A percentile compares a stretch with the other conserved stretches of the same genome.
Conservation (phyloP, 2,888 invertebrate genomes). For the Mechanitis mazaeus region DNA sequence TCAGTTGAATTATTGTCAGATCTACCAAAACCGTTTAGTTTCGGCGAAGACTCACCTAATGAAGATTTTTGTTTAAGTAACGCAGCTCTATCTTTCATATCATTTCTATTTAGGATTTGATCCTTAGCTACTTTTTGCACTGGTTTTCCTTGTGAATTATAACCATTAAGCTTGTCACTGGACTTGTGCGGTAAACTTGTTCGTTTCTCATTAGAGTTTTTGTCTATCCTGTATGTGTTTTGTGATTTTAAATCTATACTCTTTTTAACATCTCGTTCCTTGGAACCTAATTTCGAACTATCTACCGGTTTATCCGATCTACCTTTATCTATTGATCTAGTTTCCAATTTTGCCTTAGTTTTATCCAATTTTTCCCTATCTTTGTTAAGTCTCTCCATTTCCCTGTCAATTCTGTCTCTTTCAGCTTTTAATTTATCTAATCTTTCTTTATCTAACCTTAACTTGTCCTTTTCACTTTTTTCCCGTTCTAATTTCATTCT, state of each 20-base stretch:
- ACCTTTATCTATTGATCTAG: conserved; percentile 39
- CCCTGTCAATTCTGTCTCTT: conserved; percentile 63
- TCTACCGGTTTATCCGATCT: conserved; percentile 46
- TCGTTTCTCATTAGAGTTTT: conserved; percentile 52
- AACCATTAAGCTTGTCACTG: conserved; percentile 51
- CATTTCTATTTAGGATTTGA: conserved; percentile 37
- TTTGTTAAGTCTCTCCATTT: conserved; percentile 58
- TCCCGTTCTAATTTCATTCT: conserved; percentile 46
- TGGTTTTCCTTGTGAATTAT: conserved; percentile 49
- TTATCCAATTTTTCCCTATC: conserved; percentile 63
- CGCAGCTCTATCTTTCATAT: conserved; percentile 43
- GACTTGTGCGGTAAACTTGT: conserved; percentile 39
- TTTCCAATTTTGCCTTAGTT: conserved; percentile 56
- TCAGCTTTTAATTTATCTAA: conserved; percentile 62
- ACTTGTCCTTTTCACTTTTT: conserved; percentile 41
- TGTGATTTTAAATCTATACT: conserved; percentile 68
- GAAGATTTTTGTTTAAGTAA: conserved; percentile 41
- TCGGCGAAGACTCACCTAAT: conserved; percentile 37
- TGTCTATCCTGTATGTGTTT: conserved; percentile 72
- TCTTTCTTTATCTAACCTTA: conserved; percentile 53
- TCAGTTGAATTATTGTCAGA: conserved; percentile 30
- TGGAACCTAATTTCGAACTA: conserved; percentile 43
- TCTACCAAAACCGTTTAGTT: conserved; percentile 35
- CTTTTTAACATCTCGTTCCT: conserved; percentile 47
- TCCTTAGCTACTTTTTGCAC: conserved; percentile 52